Conservation (phyloP, 2,113 vertebrate genomes). For the Urocolius indicus region DNA sequence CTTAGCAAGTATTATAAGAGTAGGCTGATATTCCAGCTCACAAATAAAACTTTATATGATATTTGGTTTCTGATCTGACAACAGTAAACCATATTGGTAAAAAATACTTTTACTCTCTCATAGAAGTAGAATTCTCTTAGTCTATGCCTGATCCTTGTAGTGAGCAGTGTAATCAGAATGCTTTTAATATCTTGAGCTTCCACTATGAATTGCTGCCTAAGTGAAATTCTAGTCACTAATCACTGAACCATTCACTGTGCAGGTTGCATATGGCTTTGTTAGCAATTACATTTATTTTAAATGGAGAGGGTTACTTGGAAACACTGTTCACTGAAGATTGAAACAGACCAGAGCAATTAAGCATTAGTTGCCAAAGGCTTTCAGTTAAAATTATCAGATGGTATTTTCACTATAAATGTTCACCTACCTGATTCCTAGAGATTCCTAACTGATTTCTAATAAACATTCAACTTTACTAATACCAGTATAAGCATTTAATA, state of each 20-base stretch:
- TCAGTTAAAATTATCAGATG: neutral
- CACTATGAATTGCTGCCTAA: neutral
- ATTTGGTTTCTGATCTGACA: neutral
- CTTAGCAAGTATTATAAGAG: neutral
- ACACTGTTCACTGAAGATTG: constrained; percentile 30
- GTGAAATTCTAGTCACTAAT: constrained; percentile 55
- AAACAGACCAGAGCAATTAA: constrained; percentile 56
- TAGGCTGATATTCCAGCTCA: neutral
- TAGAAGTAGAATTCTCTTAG: neutral
- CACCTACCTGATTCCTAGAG: neutral
- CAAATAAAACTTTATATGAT: neutral
- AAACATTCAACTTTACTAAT: neutral
- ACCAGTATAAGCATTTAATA: neutral
- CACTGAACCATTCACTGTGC: constrained; percentile 46
- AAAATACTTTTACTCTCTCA: neutral
- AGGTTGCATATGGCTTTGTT: constrained; percentile 38
- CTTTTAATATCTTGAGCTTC: constrained; percentile 28
- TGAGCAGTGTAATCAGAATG: constrained; percentile 12
- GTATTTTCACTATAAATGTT: neutral
- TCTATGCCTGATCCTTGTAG: neutral
- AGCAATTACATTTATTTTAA: constrained; percentile 63
- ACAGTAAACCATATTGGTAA: neutral
- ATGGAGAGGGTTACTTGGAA: constrained; percentile 44
- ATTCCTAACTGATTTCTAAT: neutral
- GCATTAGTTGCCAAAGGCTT: constrained; percentile 10